Evolutionary conservation across 1,140 invertebrate species (phyloP), one percentile per base, ranked within the genome.

Genomic region (Trichonephila clavata): DNA sequence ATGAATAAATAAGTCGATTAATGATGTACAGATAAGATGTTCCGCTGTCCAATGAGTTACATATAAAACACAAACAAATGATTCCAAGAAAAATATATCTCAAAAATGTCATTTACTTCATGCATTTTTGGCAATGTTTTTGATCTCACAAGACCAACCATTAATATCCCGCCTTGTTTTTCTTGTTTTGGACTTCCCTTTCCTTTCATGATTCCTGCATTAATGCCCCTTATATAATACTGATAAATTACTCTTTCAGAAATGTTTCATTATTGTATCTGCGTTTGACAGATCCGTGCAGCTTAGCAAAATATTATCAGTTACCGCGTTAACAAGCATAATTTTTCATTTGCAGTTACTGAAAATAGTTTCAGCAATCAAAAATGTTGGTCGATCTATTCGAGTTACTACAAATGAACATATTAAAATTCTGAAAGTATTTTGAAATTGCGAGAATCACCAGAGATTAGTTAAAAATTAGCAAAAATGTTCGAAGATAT

Each of bases 141-240:
- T 89, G 86, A 89, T 68, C 39, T 77, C 39, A 24, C 16, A 89
- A 89, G 61, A 77, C 10, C 61, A 43, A 21, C 87, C 68, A 89
- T 89, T 71, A 89, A 89, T 89, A 71, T 89, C 43, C 71, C 8
- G 65, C 57, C 43, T 32, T 80, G 39, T 90, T 80, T 90, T 81
- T 90, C 89, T 71, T 60, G 21, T 71, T 68, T 27, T 27, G 14
- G 59, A 21, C 20, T 68, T 88, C 21, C 32, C 27, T 77, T 68
- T 77, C 43, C 27, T 91, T 91, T 50, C 59, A 50, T 20, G 27
- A 83, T 32, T 61, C n/a, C 61, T 63, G 32, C 90, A 84, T 83
- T 91, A 83, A 90, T 91, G 77, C 24, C 18, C 39, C 80, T 91
- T 68, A 83, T 32, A 91, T 91, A 91, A 83, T 83, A 27, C 81